Evolutionary conservation across 92 coral and sea anemone species (phyloP), one percentile per base, ranked within the genome.

Genomic region (Montipora capitata): DNA sequence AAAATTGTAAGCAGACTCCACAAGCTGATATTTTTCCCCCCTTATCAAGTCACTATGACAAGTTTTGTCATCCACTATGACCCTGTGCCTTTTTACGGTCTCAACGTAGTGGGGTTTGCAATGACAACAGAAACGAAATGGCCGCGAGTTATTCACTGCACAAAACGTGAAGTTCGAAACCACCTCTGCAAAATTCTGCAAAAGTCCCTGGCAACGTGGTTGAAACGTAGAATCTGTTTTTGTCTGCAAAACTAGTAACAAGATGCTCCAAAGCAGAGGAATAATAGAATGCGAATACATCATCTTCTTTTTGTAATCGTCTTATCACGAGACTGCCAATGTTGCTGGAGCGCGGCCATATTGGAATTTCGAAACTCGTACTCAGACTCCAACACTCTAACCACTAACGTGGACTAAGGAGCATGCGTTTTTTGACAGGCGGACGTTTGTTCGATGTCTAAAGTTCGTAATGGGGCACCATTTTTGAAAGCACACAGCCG

Each of bases 11-110:
- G 88, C 91, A 62, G 75, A 59, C 27, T 73, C 91, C 3, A 93
- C 91, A 41, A 93, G 91, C 61, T 93, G 96, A 61, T 93, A 65
- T 39, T 91, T 80, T 51, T 93, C 96, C 7, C 88, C 88, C 73
- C 20, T 59, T 10, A 93, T 75, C 41, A 89, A 78, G 48, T 80
- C 82, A 7, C 14, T 15, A 66, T 9, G 40, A 16, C 80, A 80
- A 10, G 45, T 65, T 4, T 79, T 16, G 35, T 62, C 27, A 9
- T 40, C 67, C 11, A 88, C 78, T 8, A 67, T 48, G 7, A 1
- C 56, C 48, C 71, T 85, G 73, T 35, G 51, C 1, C 27, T 77
- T 10, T 81, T 54, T 3, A 93, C 56, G 18, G 71, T 72, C 45
- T 40, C 13, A 12, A 59, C 72, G 76, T 78, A 93, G 48, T 75